A percentile compares a stretch with the other conserved stretches of the same genome.
Evolutionary conservation across 2,797 vertebrate genomes (phyloP).

Genomic region (Labroides dimidiatus): DNA sequence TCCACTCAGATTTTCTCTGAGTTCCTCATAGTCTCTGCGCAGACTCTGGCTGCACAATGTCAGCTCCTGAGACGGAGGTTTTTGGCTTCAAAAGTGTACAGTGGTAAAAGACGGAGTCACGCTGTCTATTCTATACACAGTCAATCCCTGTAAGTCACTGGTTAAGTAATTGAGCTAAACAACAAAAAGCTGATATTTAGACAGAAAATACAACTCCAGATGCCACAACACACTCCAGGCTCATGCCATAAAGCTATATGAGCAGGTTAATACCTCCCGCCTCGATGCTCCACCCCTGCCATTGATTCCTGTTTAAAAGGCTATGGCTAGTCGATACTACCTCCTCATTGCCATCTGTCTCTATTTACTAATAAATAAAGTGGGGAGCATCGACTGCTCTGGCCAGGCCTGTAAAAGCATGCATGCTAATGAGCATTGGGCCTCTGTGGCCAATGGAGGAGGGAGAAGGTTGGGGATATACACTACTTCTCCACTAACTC

Average conservation of each 20-base stretch:
- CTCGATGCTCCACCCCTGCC: conserved; percentile 76
- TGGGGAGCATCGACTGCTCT: conserved; percentile 92
- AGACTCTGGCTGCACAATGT: too few relatives aligned
- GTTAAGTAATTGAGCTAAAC: conserved; percentile 15
- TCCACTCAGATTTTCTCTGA: too few relatives aligned
- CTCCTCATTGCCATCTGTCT: conserved; percentile 91
- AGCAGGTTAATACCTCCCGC: conserved; percentile 80
- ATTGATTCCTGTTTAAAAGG: conserved; percentile 91
- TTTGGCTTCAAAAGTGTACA: too few relatives aligned
- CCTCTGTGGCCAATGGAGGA: conserved; percentile 81
- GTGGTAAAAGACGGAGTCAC: too few relatives aligned
- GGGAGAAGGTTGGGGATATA: conserved; percentile 53
- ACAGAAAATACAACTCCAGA: conserved; percentile 13
- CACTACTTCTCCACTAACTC: conserved; percentile 53
- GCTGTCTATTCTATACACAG: too few relatives aligned
- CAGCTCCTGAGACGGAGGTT: too few relatives aligned
- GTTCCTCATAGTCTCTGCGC: too few relatives aligned
- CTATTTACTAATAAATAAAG: conserved; percentile 99
- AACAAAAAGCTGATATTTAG: neutral
- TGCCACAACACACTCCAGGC: conserved; percentile 27
- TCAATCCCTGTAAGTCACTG: conserved; percentile 30
- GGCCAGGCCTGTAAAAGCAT: conserved; percentile 92
- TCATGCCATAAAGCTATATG: conserved; percentile 82
- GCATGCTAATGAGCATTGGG: conserved; percentile 93
- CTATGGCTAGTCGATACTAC: conserved; percentile 92